phyloP scores from a whole-genome alignment of 37 sponge, comb jelly and placozoan species.

The Oscarella lobularis region DNA sequence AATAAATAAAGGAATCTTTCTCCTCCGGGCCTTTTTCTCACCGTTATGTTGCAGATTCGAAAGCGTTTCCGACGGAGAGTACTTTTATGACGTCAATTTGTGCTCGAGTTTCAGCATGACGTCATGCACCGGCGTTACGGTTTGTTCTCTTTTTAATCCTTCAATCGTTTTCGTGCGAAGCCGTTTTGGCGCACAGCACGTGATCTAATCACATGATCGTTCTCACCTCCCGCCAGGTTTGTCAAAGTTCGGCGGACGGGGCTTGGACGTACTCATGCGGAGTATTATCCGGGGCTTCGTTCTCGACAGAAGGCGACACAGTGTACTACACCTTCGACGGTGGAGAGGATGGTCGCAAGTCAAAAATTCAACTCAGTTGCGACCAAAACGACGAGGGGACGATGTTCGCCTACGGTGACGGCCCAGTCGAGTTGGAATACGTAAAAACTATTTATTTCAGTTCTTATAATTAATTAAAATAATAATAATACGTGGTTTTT shows the following conservation, averaged over 20 bases:
- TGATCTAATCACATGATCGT: not conserved
- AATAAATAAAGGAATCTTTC: too few relatives aligned
- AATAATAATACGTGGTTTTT: too few relatives aligned
- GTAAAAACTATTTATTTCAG: too few relatives aligned
- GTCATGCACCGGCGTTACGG: too few relatives aligned
- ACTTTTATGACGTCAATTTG: too few relatives aligned
- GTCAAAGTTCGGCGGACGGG: not conserved
- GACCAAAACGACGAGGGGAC: not conserved
- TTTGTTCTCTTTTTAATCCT: too few relatives aligned
- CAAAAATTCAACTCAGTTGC: not conserved
- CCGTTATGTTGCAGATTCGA: too few relatives aligned
- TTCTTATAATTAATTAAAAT: not conserved
- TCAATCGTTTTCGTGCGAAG: too few relatives aligned
- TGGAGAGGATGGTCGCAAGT: not conserved
- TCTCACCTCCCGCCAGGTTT: not conserved
- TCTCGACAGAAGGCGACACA: not conserved
- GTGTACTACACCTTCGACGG: not conserved
- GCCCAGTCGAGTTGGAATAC: not conserved
- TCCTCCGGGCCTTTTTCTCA: too few relatives aligned
- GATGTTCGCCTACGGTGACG: not conserved
- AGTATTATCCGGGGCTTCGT: not conserved
- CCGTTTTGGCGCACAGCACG: too few relatives aligned
- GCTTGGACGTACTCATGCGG: not conserved
- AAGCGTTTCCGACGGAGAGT: too few relatives aligned
- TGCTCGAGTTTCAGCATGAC: too few relatives aligned